Percentiles rank a stretch among this genome's conserved stretches.
Evolutionary conservation across 2,888 invertebrate species (phyloP).

Genomic region (Microctonus hyperodae): DNA sequence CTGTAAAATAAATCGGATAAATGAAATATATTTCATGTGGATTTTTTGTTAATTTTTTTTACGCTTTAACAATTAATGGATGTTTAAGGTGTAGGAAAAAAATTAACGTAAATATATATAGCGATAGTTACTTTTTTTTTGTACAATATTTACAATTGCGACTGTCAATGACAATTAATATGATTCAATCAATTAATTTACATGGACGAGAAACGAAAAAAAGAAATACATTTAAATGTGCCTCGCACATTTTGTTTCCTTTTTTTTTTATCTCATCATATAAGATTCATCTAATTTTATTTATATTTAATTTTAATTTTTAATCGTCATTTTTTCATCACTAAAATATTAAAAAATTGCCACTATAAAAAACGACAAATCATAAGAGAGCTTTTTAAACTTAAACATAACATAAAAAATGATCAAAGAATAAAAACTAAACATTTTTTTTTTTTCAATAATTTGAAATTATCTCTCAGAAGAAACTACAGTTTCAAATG

Average conservation of each 20-base stretch:
- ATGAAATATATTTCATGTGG: slow-evolving; percentile 26
- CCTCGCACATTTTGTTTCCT: slow-evolving; percentile 14
- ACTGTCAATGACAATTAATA: slow-evolving; percentile 33
- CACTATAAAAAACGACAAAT: slow-evolving; percentile 23
- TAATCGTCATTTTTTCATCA: background rate
- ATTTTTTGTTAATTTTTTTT: slow-evolving; percentile 15
- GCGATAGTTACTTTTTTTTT: slow-evolving; percentile 30
- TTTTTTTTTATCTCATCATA: background rate
- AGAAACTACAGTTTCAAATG: slow-evolving; percentile 13
- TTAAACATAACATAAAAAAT: slow-evolving; percentile 21
- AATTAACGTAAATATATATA: slow-evolving; percentile 5
- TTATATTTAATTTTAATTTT: background rate
- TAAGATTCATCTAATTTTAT: background rate
- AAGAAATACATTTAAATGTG: slow-evolving; percentile 31
- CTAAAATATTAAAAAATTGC: slow-evolving; percentile 29
- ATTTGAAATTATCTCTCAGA: background rate
- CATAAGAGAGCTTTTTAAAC: slow-evolving; percentile 29
- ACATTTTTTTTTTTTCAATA: background rate
- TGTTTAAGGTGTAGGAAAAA: background rate
- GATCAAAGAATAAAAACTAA: slow-evolving; percentile 12
- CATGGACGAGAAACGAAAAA: slow-evolving; percentile 29
- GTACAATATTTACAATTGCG: slow-evolving; percentile 42
- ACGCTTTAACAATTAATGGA: slow-evolving; percentile 7
- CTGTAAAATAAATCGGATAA: slow-evolving; percentile 38
- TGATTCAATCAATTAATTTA: slow-evolving; percentile 32